Base-by-base conservation (phyloP, 2,113 vertebrate species). In the Orthonyx spaldingii region DNA sequence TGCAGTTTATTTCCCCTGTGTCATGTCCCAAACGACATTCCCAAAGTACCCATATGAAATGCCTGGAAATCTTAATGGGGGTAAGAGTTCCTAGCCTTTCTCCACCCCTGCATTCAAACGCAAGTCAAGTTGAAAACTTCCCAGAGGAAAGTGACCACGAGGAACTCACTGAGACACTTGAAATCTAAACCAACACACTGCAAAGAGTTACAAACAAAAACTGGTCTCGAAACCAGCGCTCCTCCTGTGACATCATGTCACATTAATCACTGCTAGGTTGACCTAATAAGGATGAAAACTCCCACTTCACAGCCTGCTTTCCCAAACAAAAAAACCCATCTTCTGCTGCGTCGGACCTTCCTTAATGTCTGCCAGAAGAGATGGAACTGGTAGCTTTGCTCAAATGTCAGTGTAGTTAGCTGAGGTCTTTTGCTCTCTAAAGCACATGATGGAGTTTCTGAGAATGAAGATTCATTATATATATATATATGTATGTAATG, bases 261-360 rank as follows among this genome's bases (percentile, higher is more conserved):
- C 60, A 92, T 83, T 84, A 77, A 88, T 93, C 85, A 84, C 64
- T 56, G n/a, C 42, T 92, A 88, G 12, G 79, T 46, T 96, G 75
- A 56, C 93, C 95, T 92, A 95, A 96, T 91, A 96, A 95, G 93
- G 93, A 93, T 77, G 79, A 96, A 96, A 94, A 96, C 53, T 94
- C 42, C 47, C 68, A 23, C 68, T 88, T 91, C 68, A 32, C 33
- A 84, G 91, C 33, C n/a, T 86, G 63, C 64, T 94, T 59, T 85
- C 52, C 47, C 63, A 78, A 92, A 78, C 65, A 85, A 90, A 94
- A 95, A 90, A 87, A 72, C 10, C 39, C 57, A 77, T 83, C 68
- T 87, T 91, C 82, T 89, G 75, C 81, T 93, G 27, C 50, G 50
- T 68, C 0, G 18, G 76, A 83, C 66, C 83, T 77, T 91, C 41